phyloP scores from a whole-genome alignment of 2,888 invertebrate genomes.

The Tetragonula carbonaria region DNA sequence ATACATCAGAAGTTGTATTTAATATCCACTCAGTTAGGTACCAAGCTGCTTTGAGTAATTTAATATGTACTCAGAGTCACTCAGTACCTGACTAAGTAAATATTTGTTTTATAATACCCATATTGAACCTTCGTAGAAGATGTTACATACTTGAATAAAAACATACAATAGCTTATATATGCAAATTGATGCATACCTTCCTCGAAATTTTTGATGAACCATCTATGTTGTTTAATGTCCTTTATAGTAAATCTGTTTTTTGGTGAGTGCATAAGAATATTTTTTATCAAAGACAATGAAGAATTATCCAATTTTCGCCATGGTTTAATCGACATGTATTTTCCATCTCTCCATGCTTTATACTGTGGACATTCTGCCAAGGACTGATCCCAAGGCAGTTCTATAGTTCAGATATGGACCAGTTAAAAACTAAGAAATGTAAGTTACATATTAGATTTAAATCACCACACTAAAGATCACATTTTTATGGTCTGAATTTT shows the following conservation, averaged over 20 bases:
- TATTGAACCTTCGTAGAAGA: neutral
- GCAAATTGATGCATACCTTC: conserved; percentile 67
- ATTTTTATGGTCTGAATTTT: conserved; percentile 24
- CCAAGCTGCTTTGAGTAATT: conserved; percentile 79
- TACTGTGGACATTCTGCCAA: conserved; percentile 89
- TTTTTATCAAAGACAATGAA: conserved; percentile 90
- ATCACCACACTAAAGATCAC: conserved; percentile 34
- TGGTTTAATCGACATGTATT: conserved; percentile 88
- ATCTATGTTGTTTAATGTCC: conserved; percentile 90
- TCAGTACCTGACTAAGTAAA: conserved; percentile 91
- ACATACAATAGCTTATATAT: neutral
- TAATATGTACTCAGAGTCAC: conserved; percentile 90
- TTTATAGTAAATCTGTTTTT: conserved; percentile 88
- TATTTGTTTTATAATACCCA: conserved; percentile 40
- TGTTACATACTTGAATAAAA: neutral
- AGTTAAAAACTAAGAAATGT: conserved; percentile 76
- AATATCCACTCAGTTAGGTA: conserved; percentile 79
- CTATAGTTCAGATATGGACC: conserved; percentile 85
- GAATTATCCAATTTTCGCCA: conserved; percentile 93
- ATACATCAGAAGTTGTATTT: conserved; percentile 48
- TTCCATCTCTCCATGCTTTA: conserved; percentile 89
- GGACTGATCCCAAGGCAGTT: conserved; percentile 98
- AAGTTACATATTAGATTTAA: conserved; percentile 71
- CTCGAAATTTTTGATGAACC: conserved; percentile 85
- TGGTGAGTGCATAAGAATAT: conserved; percentile 90